Evolutionary conservation across 2,888 invertebrate genomes (phyloP).

Genomic region (Chrysopilus asiliformis): DNA sequence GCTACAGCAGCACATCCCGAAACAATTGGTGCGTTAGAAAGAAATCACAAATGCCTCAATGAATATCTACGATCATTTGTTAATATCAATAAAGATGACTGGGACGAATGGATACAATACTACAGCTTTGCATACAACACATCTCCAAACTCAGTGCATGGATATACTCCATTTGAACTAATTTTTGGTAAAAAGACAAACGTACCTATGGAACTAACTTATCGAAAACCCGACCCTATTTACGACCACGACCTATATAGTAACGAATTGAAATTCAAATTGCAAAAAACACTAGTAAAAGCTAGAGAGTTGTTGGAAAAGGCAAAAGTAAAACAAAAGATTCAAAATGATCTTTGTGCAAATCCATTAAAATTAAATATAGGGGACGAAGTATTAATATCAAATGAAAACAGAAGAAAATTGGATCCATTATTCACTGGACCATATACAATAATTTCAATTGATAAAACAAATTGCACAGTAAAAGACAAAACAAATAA

Average conservation of each 20-base stretch:
- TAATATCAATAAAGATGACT: slow-evolving; percentile 9
- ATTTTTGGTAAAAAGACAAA: slow-evolving; percentile 9
- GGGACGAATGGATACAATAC: slow-evolving; percentile 12
- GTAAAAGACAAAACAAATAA: too few species aligned
- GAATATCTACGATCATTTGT: slow-evolving; percentile 14
- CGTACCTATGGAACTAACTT: slow-evolving; percentile 1
- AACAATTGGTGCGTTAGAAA: slow-evolving; percentile 15
- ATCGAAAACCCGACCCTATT: slow-evolving; percentile 5
- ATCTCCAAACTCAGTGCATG: slow-evolving; percentile 5
- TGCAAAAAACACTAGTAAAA: slow-evolving; percentile 6
- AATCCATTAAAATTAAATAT: slow-evolving; percentile 4
- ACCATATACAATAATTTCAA: slow-evolving; percentile 4
- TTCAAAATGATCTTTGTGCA: too few species aligned
- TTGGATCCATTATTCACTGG: slow-evolving; percentile 4
- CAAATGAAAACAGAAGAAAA: slow-evolving; percentile 6
- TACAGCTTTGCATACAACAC: slow-evolving; percentile 12
- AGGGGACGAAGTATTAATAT: slow-evolving; percentile 5
- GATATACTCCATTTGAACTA: slow-evolving; percentile 11
- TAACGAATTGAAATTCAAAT: slow-evolving; percentile 7
- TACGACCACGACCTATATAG: slow-evolving; percentile 9
- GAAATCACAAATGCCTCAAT: slow-evolving; percentile 16
- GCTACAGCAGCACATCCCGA: slow-evolving; percentile 15
- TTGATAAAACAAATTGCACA: slow-evolving; percentile 4
- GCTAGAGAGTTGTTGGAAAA: slow-evolving; percentile 8
- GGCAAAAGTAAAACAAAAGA: neutral